Base-by-base conservation (phyloP, 2,113 vertebrate genomes). In the Acanthisitta chloris region DNA sequence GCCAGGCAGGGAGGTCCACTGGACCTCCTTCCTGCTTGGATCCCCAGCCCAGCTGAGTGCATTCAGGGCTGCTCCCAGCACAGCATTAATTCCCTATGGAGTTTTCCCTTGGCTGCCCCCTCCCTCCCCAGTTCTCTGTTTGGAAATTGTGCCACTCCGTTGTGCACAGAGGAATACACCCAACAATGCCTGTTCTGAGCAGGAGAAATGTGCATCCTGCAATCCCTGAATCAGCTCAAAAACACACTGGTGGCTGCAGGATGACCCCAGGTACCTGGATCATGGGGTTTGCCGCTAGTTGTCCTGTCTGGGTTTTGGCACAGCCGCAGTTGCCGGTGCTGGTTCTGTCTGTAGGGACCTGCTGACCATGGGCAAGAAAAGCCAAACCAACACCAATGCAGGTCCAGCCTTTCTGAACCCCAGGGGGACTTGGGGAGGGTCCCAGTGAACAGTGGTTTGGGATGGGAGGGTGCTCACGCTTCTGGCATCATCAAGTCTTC, bases 401-500 rank as follows among this genome's bases (percentile, higher is more conserved):
- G 69, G 33, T 52, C 40, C 94, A 86, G 78, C 55, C 72, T 49
- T 49, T 31, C 81, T 25, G 57, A 92, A 52, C 5, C 24, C 64
- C 65, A 38, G 38, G 6, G 57, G 25, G 78, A 69, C 69, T 3
- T 1, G 0, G 38, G 58, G 23, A 83, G 62, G 64, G 38, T 78
- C 20, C 73, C 51, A 61, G 7, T 77, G 65, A 79, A 21, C 1
- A 20, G 31, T 2, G 6, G 38, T 58, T 78, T 51, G 87, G 74
- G 58, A 38, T 42, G 48, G 42, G 61, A 76, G 70, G 76, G 61
- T 85, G 77, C 65, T 85, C 55, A 78, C 0, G 3, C 77, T 81
- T 65, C 85, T 59, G 69, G 71, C 17, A 10, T 72, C 80, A 94
- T 90, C 5, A 29, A 95, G 96, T 96, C 97, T 97, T 97, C 97